Base-by-base conservation (phyloP, 2,888 invertebrate species). In the Eupithecia tripunctaria region DNA sequence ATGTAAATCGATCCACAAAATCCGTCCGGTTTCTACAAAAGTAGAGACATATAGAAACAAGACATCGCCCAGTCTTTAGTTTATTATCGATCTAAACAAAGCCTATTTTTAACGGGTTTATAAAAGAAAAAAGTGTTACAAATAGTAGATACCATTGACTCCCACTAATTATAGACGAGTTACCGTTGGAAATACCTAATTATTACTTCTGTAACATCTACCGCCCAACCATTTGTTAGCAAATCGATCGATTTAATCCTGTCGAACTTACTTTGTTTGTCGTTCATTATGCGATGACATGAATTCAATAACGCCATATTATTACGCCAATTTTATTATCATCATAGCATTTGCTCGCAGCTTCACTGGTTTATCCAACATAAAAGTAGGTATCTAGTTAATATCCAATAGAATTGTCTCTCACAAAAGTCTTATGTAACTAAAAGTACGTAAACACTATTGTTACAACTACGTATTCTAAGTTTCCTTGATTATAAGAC, bases 231-330 rank as follows among this genome's bases (percentile, higher is more conserved):
- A 29, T 29, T 29, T 60, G 18, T 18, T 14, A 60, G 1, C 60
- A 29, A 60, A 60, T 60, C 60, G 29, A 29, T 60, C 60, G 27
- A 29, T 32, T 60, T 29, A 29, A 60, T 60, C 60, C 60, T 60
- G 60, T 29, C 18, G 60, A 18, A 60, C 15, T 60, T 29, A 18
- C 29, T 15, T 21, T 47, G 67, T 68, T 68, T 65, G 18, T 67
- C 43, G 59, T 66, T 71, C 65, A 71, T 74, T 74, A 68, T 74
- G 68, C 71, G 62, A 63, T 59, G 59, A 60, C 67, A 72, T 71
- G 71, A 74, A 68, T 73, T 60, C 29, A 60, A 60, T 60, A 29
- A 60, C 29, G 29, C 60, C 60, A 29, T 60, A 60, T 14, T 27
- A 59, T 15, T 59, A 59, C 5, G 59, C 27, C 25, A 59, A 15